Evolutionary conservation across 2,888 invertebrate species (phyloP), one percentile per base, ranked within the genome.

Genomic region (Penaeus monodon): DNA sequence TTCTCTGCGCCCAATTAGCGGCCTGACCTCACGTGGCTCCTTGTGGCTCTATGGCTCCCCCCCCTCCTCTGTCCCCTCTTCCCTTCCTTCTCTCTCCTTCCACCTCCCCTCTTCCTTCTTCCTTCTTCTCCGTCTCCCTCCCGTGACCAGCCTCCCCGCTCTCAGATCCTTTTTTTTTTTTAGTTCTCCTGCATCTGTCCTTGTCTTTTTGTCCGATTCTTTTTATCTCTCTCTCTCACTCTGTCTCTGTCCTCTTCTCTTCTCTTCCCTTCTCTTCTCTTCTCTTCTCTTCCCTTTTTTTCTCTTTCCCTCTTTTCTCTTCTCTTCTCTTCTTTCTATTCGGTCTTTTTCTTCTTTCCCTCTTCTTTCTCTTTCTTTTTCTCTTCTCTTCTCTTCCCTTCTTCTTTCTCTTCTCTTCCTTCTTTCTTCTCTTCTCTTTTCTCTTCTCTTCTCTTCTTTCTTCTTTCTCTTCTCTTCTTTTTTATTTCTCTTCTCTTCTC

Each of bases 251-350:
- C 44, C 12, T 7, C 24, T 22, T 22, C 27, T 33, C 38, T 68
- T 20, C n/a, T 7, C 12, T 20, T 68, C 68, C 12, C 17, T 27
- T 44, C 44, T 2, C 6, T 44, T 57, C 73, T 44, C 76, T 57
- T 57, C n/a, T 12, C 27, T 14, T 44, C 22, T 76, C 57, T 24
- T 74, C 44, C 7, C 10, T 20, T 27, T 57, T 20, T 57, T 8
- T 29, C 77, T 77, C 77, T 77, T 57, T 77, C 77, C 57, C 77
- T 77, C 77, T 77, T 57, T 77, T 57, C 57, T 57, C 57, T 57
- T 77, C 77, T 77, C 77, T 77, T 57, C 57, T 57, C 57, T 57
- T 77, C 57, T 44, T 22, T 49, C 49, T 76, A 38, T 76, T 20
- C 44, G 44, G 20, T 24, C 44, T 44, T 29, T n/a, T 73, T n/a